phyloP scores from a whole-genome alignment of 2,797 vertebrate species.

The Basileuterus tristriatus region DNA sequence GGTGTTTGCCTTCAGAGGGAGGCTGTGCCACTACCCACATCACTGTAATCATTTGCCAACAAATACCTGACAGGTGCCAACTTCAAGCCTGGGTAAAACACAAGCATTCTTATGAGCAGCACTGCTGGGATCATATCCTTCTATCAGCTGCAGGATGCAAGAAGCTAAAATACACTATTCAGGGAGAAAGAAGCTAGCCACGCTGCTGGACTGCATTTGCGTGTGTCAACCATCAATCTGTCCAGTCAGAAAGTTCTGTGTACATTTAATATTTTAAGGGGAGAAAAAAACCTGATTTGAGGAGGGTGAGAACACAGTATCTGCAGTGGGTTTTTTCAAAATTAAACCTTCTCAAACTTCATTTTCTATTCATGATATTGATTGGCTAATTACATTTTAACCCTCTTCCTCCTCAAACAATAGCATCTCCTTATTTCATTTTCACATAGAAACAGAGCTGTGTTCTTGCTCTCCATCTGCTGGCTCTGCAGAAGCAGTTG shows the following conservation, averaged over 20 bases:
- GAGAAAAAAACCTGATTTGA: background rate
- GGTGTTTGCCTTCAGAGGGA: background rate
- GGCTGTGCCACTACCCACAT: background rate
- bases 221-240: background rate
- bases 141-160: background rate
- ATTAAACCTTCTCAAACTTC: background rate
- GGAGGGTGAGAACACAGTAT: background rate
- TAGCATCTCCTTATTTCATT: background rate
- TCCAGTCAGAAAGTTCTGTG: background rate
- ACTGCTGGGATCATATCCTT: background rate
- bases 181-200: background rate
- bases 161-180: background rate
- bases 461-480: conserved; percentile 35
- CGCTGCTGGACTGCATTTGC: accelerated
- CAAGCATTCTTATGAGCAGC: background rate
- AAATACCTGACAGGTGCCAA: background rate
- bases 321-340: background rate
- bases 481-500: conserved; percentile 22
- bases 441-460: background rate
- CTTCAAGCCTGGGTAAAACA: background rate
- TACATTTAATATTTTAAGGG: background rate
- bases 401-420: background rate
- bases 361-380: background rate
- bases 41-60: background rate
- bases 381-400: background rate